Base-by-base conservation (phyloP, 2,888 invertebrate genomes). In the Drosophila acutilabella region DNA sequence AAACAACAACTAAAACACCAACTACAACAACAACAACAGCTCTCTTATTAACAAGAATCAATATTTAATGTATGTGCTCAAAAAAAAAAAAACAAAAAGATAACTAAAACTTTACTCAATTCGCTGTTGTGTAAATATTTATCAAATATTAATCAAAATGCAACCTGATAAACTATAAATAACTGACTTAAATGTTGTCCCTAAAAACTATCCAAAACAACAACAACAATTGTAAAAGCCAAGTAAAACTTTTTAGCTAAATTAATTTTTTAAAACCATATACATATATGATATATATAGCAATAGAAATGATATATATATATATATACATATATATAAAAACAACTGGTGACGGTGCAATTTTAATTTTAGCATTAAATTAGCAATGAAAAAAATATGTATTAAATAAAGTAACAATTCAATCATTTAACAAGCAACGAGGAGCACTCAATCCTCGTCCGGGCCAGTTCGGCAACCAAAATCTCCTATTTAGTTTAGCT, bases 271-370 rank as follows among this genome's bases (percentile, higher is more conserved):
- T 69, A 66, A 67, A 67, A 52, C 70, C 75, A 75, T 67, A 69
- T 70, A 69, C 65, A 75, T 81, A 78, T 56, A 66, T 60, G 54
- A 66, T 53, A 64, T 61, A 68, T 67, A 62, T 67, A 70, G 36
- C 69, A 73, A 60, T 54, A 61, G 36, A 38, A 26, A 54, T 23
- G 66, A 70, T 50, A 61, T 72, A 70, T 64, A 72, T 79, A 68
- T 72, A 70, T n/a, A n/a, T n/a, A n/a, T n/a, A n/a, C n/a, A 70
- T 50, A 61, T 72, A 70, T 64, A 72, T 79, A 68, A 70, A 50
- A 58, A 77, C 73, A 83, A 85, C 80, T 85, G 90, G 89, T 89
- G 89, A 89, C 81, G 90, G 88, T 89, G 89, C 88, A 90, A 89
- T 84, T 86, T 86, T 88, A 87, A 81, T 88, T 89, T 85, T 81